Evolutionary conservation across 1,140 invertebrate genomes (phyloP).

Genomic region (Neuroterus valhalla): DNA sequence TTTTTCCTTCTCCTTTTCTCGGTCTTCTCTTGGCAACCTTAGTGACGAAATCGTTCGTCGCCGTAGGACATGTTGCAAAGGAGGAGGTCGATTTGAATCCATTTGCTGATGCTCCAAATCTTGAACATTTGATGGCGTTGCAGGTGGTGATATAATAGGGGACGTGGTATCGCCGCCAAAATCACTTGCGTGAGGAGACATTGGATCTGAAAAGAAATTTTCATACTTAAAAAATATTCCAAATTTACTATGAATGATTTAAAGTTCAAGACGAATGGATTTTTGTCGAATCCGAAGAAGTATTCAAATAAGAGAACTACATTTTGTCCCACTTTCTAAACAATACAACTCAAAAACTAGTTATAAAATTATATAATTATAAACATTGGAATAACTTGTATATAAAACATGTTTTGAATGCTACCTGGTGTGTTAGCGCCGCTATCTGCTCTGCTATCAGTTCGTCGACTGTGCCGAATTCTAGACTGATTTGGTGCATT

Average conservation of each 20-base stretch:
- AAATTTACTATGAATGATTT: not conserved
- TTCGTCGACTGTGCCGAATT: constrained; percentile 78
- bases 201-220: constrained; percentile 70
- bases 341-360: not conserved
- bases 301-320: constrained; percentile 32
- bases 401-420: constrained; percentile 38
- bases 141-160: constrained; percentile 78
- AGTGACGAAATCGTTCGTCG: constrained; percentile 75
- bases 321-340: not conserved
- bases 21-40: constrained; percentile 42
- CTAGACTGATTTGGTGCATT: constrained; percentile 79
- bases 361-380: constrained; percentile 35
- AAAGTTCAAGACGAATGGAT: not conserved
- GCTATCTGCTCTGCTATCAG: constrained; percentile 82
- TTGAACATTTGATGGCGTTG: constrained; percentile 74
- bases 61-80: constrained; percentile 68
- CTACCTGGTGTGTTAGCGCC: constrained; percentile 84
- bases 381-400: constrained; percentile 37
- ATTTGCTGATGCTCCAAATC: constrained; percentile 65
- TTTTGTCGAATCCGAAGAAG: constrained; percentile 18
- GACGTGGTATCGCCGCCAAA: constrained; percentile 73
- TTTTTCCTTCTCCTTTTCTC: constrained; percentile 58
- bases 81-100: constrained; percentile 60
- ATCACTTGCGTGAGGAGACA: constrained; percentile 76
- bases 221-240: constrained; percentile 33